Evolutionary conservation across 1,140 invertebrate species (phyloP).

Genomic region (Coptotermes formosanus): DNA sequence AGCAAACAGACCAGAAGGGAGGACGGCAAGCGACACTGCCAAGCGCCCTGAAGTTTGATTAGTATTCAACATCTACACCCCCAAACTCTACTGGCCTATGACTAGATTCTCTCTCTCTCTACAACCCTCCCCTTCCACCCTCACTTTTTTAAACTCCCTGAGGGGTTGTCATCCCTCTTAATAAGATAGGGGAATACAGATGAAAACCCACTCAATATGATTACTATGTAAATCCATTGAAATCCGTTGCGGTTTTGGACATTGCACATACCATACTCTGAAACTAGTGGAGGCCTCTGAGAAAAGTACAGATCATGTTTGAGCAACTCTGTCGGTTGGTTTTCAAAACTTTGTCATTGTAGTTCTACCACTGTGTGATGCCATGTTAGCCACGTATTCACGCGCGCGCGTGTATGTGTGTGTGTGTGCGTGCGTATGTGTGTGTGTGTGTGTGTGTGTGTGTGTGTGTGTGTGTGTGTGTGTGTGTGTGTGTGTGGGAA

Average conservation of each 20-base stretch:
- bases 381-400: neutral
- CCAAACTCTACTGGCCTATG: slow-evolving; percentile 2
- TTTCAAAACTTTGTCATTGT: slow-evolving; percentile 23
- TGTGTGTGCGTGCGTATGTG: neutral
- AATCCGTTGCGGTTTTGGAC: slow-evolving; percentile 28
- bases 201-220: slow-evolving; percentile 30
- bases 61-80: slow-evolving; percentile 24
- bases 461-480: no score
- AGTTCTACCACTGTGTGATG: neutral
- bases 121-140: neutral
- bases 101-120: slow-evolving; percentile 6
- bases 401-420: neutral
- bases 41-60: slow-evolving; percentile 20
- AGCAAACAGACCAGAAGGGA: neutral
- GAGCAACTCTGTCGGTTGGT: neutral
- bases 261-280: neutral
- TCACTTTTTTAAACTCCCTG: slow-evolving; percentile 22
- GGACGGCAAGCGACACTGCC: neutral
- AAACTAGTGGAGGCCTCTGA: neutral
- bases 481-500: neutral
- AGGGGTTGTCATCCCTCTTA: slow-evolving; percentile 32
- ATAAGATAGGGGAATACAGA: slow-evolving; percentile 34
- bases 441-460: no score
- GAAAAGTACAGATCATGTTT: neutral
- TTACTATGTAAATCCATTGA: slow-evolving; percentile 35